Evolutionary conservation across 2,797 vertebrate genomes (phyloP), one percentile per base, ranked within the genome.

Genomic region (Scolopax rusticola): DNA sequence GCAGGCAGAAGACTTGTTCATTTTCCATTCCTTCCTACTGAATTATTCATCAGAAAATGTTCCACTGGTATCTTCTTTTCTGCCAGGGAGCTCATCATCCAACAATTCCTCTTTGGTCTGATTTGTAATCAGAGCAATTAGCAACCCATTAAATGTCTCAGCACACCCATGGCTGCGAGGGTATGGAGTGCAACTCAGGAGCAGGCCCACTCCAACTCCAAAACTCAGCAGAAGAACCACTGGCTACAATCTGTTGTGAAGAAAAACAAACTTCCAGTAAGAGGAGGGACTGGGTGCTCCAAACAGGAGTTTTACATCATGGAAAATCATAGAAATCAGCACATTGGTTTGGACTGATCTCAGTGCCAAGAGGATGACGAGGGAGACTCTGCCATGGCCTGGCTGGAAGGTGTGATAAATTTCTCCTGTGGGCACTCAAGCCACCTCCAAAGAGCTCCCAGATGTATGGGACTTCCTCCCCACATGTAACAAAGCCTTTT

Each of bases 21-120:
- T 97, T 98, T 97, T 89, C 96, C 95, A 97, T 96, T 96, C 91
- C 90, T 96, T 87, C 92, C 94, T 91, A 61, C 96, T 98, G 97
- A 98, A 98, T 98, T 98, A 98, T 98, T 98, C 79, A 98, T 97
- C 87, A 63, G 80, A 97, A 97, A 97, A 95, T 90, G 90, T 95
- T 96, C 84, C 75, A 41, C 95, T 96, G 95, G 94, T 97, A 96
- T 97, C 96, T 97, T 97, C 93, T 97, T 91, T 88, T 97, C 91
- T 93, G 97, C 97, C 97, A 97, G 93, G 91, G 91, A 96, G 93
- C 77, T 96, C 96, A 96, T 95, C 92, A 95, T 97, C 96, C 97
- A 96, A 95, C 96, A 97, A 97, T 96, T 93, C 74, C 84, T 96
- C 85, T 95, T 95, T 2, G 8, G 93, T 95, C 88, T 81, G 76